Base-by-base conservation (phyloP, 2,113 vertebrate genomes). In the Oryzias melastigma region DNA sequence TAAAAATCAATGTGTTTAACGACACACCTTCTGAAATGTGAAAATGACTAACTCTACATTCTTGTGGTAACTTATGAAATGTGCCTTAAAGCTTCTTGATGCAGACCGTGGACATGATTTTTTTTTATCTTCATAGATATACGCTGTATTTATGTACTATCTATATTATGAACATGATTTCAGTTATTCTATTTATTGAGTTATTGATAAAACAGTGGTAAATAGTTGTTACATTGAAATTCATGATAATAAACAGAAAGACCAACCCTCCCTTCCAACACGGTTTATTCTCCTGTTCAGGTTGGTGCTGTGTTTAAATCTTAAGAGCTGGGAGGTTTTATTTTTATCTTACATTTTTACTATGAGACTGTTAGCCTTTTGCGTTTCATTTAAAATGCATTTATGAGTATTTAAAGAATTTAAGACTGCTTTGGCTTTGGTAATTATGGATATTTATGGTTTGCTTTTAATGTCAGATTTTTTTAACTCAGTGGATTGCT, bases 41-140 rank as follows among this genome's bases (percentile, higher is more conserved):
- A 80, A 75, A 67, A 67, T 24, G 27, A 53, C 29, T 54, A 41
- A 41, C 44, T 22, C 18, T 40, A 68, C 42, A 41, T 68, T 50
- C 44, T 67, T 80, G 40, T 71, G 48, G 52, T 20, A 1, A 67
- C 56, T 66, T 72, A 35, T 35, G 35, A 46, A 61, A 75, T 77
- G 84, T 85, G 84, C 80, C 80, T 86, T 85, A 73, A n/a, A 67
- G 46, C 50, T 59, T 55, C 17, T 58, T 4, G 3, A 43, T 73
- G 63, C 57, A 45, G 74, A 73, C 43, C 19, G 45, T 52, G 59
- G 50, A 46, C 62, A 70, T 58, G 18, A 62, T n/a, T 50, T 59
- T 55, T 59, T 55, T 41, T 42, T 61, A 24, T 49, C 43, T 19
- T 35, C 12, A 10, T 13, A 35, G 10, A 35, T 13, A 50, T 18